A percentile compares a stretch with the other conserved stretches of the same genome.
phyloP scores from a whole-genome alignment of 2,797 vertebrate genomes.

The Phataginus tricuspis region DNA sequence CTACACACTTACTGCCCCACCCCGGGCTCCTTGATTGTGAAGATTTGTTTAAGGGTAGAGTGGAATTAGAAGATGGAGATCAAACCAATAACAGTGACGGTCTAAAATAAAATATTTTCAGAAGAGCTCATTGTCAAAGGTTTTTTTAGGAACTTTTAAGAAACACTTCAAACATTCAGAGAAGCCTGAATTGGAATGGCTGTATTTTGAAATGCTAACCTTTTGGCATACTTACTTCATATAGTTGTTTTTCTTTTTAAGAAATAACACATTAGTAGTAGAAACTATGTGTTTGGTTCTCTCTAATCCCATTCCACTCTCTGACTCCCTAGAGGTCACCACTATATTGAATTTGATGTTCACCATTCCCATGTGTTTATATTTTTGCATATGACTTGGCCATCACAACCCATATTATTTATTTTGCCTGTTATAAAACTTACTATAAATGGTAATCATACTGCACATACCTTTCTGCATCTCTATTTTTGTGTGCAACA shows the following conservation, averaged over 20 bases:
- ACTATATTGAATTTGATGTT: neutral
- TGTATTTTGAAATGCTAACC: constrained; percentile 7
- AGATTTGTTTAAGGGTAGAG: neutral
- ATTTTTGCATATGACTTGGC: constrained; percentile 4
- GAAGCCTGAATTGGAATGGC: neutral
- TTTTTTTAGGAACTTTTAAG: neutral
- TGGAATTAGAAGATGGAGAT: neutral
- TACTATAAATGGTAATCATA: neutral
- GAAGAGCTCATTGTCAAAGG: neutral
- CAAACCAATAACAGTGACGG: neutral
- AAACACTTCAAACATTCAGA: constrained; percentile 14
- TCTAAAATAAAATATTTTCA: constrained; percentile 21
- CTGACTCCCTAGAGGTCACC: neutral
- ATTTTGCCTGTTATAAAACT: constrained; percentile 6
- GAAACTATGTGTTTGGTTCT: neutral
- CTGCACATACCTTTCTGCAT: neutral
- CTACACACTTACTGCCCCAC: too few relatives aligned
- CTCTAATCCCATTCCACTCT: neutral
- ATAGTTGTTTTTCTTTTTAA: neutral
- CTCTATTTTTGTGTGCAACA: neutral
- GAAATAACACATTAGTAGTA: neutral
- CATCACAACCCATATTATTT: neutral
- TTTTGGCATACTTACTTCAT: neutral
- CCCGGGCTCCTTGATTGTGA: neutral
- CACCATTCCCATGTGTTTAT: constrained; percentile 12